Evolutionary conservation across 1,140 invertebrate genomes (phyloP).

Genomic region (Helicoverpa armigera): DNA sequence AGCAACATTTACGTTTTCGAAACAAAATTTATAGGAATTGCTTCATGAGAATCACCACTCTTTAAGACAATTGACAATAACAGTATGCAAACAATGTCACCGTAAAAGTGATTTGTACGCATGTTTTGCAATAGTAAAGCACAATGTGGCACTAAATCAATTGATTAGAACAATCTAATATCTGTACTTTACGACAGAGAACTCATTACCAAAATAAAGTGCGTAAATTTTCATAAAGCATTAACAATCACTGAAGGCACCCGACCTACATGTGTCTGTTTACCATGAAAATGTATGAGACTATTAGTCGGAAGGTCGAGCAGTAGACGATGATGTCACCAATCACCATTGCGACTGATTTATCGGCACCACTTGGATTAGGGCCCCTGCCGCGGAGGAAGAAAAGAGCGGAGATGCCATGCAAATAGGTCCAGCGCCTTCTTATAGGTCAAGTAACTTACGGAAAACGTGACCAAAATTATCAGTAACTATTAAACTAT

Average conservation of each 20-base stretch:
- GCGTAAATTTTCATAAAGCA: constrained; percentile 56
- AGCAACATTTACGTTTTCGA: neutral
- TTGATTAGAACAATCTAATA: constrained; percentile 32
- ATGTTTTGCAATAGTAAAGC: neutral
- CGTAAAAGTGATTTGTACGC: constrained; percentile 22
- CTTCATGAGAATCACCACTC: neutral
- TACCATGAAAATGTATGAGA: constrained; percentile 73
- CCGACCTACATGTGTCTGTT: constrained; percentile 54
- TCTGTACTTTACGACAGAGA: constrained; percentile 18
- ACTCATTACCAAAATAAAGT: constrained; percentile 50
- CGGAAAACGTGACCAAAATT: too few relatives aligned
- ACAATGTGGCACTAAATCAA: constrained; percentile 33
- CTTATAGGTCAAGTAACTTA: too few relatives aligned
- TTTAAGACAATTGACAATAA: constrained; percentile 27
- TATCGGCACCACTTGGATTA: constrained; percentile 78
- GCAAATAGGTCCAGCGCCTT: too few relatives aligned
- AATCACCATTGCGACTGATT: constrained; percentile 75
- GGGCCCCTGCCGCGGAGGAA: constrained; percentile 51
- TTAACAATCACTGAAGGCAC: constrained; percentile 55
- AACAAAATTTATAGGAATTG: neutral
- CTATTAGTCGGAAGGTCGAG: constrained; percentile 77
- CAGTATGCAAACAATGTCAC: constrained; percentile 28
- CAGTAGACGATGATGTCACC: constrained; percentile 77
- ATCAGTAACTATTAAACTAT: too few relatives aligned
- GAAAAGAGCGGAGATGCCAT: too few relatives aligned